Evolutionary conservation across 1,140 invertebrate genomes (phyloP), one percentile per base, ranked within the genome.

Genomic region (Rhopalosiphum padi): DNA sequence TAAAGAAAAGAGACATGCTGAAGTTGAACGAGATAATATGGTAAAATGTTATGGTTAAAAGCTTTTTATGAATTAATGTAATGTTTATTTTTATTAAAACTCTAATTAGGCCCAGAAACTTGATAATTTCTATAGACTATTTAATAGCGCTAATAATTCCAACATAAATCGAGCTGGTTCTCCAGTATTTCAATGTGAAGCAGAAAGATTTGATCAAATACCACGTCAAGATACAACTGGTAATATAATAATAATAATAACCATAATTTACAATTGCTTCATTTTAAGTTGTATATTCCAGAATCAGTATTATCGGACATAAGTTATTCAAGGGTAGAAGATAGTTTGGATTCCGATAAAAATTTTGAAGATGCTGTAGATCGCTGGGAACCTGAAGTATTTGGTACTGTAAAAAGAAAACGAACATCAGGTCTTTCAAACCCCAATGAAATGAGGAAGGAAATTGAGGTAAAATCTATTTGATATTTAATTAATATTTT

Each of bases 211-310:
- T 55, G 91, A 93, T 35, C 90, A 91, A 91, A 83, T 93, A 37
- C 82, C 91, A 85, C 77, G 82, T 46, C 91, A 93, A 53, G 91
- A 93, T 43, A 93, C 82, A 51, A 93, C 91, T 21, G 91, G 91
- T 93, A 85, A 51, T 41, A 43, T 60, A 60, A 60, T 89, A 60
- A 43, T 60, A 60, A 60, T 89, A 51, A 60, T 90, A 37, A 35
- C 60, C 1, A 35, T 90, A 90, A 90, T 15, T 21, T 60, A 30
- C 21, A 25, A 30, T 60, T 60, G 7, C 15, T 53, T 41, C 1
- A 15, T 41, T 60, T 43, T 18, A 90, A 48, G 25, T 53, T 55
- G 0, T 82, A 9, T 53, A 37, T 53, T 91, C 8, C n/a, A 93
- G 91, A 86, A 43, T 93, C 91, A 4, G 82, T 93, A 55, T 93